phyloP scores from a whole-genome alignment of 2,888 invertebrate species.

The Andricus curvator region DNA sequence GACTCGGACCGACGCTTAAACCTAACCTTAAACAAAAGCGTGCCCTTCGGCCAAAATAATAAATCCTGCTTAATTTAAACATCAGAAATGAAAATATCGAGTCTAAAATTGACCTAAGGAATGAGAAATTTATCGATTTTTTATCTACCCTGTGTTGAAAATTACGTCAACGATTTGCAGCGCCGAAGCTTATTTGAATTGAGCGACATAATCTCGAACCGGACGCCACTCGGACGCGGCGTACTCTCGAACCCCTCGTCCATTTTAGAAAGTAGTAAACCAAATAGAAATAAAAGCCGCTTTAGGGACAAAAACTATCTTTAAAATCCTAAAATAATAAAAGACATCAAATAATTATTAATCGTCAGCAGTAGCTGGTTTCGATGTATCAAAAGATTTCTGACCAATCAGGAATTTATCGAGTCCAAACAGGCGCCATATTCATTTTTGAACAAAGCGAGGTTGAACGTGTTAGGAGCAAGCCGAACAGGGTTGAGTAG shows the following conservation, averaged over 20 bases:
- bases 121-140: slow-evolving; percentile 52
- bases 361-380: neutral
- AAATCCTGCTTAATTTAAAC: neutral
- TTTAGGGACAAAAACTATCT: neutral
- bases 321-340: slow-evolving; percentile 42
- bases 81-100: neutral
- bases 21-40: neutral
- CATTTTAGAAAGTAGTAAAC: slow-evolving; percentile 73
- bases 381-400: slow-evolving; percentile 43
- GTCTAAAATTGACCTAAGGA: neutral
- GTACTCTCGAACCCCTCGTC: slow-evolving; percentile 86
- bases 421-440: slow-evolving; percentile 87
- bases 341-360: neutral
- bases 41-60: neutral
- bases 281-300: slow-evolving; percentile 4
- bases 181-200: slow-evolving; percentile 64
- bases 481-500: neutral
- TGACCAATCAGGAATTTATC: slow-evolving; percentile 77
- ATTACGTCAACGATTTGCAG: slow-evolving; percentile 48
- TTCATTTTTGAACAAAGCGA: slow-evolving; percentile 90
- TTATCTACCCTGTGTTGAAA: slow-evolving; percentile 43
- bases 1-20: neutral
- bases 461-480: slow-evolving; percentile 76
- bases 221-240: slow-evolving; percentile 63
- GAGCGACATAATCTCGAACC: slow-evolving; percentile 75